Evolutionary conservation across 2,888 invertebrate genomes (phyloP), one percentile per base, ranked within the genome.

Genomic region (Zygogramma bicolorata): DNA sequence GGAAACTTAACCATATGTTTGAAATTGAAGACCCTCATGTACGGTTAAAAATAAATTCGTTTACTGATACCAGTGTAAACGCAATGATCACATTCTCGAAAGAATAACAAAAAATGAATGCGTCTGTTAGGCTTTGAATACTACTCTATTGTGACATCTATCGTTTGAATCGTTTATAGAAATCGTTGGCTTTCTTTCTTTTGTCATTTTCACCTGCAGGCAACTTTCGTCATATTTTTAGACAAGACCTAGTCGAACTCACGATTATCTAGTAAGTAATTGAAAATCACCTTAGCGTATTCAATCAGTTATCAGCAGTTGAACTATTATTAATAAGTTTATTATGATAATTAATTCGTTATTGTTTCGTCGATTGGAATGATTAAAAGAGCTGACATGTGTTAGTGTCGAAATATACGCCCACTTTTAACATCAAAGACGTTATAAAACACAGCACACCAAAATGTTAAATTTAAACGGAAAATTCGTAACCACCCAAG

Each of bases 1-100:
- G 42, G n/a, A 38, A 42, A 62, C 53, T 62, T 25, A 62, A 22
- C 62, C 62, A 62, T 62, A 42, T 62, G 62, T 42, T 42, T 10
- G 10, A 25, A 53, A 15, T 27, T 53, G 15, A 27, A 53, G 53
- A 53, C 53, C 27, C 53, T 25, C 53, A 53, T 53, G 53, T 25
- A 25, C 25, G 27, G 27, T 27, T 53, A 27, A 27, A 53, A 53
- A 25, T 53, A 27, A 53, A 53, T 53, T 53, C 27, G 53, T 10
- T 6, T 25, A 10, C 22, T n/a, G n/a, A 53, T 27, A 53, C 53
- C n/a, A 6, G n/a, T 53, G 3, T 53, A 0, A 7, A 53, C n/a
- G 7, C 6, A 22, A 49, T 49, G 20, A 20, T 20, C 3, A 10
- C 22, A 49, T 49, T 7, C 22, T 13, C 49, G 22, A 22, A 8